These are phyloP conservation scores for Linnaemya tessellans DNA, from an alignment of 2,888 invertebrate species.

Conservation along the genomic window DNA sequence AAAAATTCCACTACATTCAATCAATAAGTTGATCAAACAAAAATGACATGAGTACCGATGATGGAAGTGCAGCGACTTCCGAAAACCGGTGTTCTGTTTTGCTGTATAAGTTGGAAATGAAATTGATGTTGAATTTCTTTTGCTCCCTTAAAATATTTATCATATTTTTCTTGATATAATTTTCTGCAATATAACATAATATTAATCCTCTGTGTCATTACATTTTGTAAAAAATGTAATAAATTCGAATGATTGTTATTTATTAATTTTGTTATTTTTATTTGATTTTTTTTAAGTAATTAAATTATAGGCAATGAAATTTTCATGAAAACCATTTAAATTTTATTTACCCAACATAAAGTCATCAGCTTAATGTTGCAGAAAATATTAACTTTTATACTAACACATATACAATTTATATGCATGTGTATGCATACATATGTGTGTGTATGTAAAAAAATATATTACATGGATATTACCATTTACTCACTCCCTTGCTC, in stretches of 20 bases:
- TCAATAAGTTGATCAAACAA: too few relatives aligned
- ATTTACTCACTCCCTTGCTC: constrained; percentile 4
- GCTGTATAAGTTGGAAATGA: too few relatives aligned
- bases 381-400: constrained; percentile 32
- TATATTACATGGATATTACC: neutral
- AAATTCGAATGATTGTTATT: neutral
- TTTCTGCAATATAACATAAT: neutral
- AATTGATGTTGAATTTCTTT: too few relatives aligned
- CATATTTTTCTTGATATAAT: too few relatives aligned
- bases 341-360: constrained; percentile 55
- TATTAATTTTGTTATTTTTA: neutral
- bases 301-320: constrained; percentile 43
- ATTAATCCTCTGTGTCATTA: neutral
- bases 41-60: too few relatives aligned
- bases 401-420: neutral
- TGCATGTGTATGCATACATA: too few relatives aligned
- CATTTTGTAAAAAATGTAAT: neutral
- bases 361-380: constrained; percentile 62
- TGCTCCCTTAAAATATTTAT: too few relatives aligned
- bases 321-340: constrained; percentile 58
- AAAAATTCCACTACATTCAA: too few relatives aligned
- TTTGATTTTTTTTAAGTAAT: constrained; percentile 24
- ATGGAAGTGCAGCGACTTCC: too few relatives aligned
- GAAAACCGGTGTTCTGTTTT: too few relatives aligned
- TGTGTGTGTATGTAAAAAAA: neutral